A percentile compares a stretch with the other conserved stretches of the same genome.
These are phyloP conservation scores for Globodera ellingtonae DNA, from an alignment of 1,140 invertebrate genomes.

Conservation along the genomic window DNA sequence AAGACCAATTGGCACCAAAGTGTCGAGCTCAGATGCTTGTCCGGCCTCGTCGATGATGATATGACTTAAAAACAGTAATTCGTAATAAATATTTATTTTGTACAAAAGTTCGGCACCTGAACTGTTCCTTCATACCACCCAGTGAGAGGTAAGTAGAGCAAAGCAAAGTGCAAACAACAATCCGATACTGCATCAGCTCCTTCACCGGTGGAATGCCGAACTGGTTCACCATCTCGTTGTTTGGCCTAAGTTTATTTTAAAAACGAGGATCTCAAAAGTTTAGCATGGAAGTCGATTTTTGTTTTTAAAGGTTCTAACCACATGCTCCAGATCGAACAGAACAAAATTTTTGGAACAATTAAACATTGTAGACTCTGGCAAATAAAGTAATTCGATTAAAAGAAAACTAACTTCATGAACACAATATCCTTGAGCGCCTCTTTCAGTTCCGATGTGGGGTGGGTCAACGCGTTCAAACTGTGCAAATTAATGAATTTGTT, in stretches of 20 bases:
- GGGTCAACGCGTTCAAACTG: constrained; percentile 23
- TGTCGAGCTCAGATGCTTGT: constrained; percentile 38
- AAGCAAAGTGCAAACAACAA: constrained; percentile 38
- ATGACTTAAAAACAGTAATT: constrained; percentile 32
- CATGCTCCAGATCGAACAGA: too few species aligned
- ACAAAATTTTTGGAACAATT: too few species aligned
- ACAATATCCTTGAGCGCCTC: constrained; percentile 4
- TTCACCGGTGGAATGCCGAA: constrained; percentile 26
- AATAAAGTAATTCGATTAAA: background rate
- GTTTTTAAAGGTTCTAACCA: too few species aligned
- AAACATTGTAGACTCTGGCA: too few species aligned
- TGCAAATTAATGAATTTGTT: background rate
- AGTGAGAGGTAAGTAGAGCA: constrained; percentile 36
- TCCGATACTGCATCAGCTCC: constrained; percentile 12
- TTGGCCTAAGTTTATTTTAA: constrained; percentile 5
- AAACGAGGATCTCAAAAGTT: background rate
- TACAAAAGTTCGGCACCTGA: constrained; percentile 24
- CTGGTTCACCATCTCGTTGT: background rate
- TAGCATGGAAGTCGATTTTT: too few species aligned
- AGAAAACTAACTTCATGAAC: constrained; percentile 28
- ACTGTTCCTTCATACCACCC: constrained; percentile 14
- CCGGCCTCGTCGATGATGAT: constrained; percentile 48
- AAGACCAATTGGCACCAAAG: constrained; percentile 40
- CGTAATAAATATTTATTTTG: constrained; percentile 4
- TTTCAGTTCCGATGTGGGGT: constrained; percentile 16